A percentile compares a stretch with the other conserved stretches of the same genome.
Conservation (phyloP, 1,140 invertebrate genomes). For the Drosophila tropicalis region DNA sequence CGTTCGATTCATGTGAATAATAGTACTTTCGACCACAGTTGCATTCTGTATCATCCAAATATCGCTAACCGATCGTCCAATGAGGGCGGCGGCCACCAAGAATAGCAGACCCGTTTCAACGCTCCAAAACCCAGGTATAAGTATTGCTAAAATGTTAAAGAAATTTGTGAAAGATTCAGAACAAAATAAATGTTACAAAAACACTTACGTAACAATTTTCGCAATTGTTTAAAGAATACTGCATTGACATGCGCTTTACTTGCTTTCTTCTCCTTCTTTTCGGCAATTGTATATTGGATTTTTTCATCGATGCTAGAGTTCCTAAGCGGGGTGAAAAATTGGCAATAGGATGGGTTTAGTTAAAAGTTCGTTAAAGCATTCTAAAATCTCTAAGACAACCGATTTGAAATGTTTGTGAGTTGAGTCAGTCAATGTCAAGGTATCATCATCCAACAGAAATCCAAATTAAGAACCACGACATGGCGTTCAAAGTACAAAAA, state of each 20-base stretch:
- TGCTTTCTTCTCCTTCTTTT: slow-evolving; percentile 87
- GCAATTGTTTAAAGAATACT: slow-evolving; percentile 92
- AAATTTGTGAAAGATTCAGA: too few species aligned
- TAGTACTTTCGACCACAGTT: slow-evolving; percentile 97
- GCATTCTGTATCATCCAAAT: slow-evolving; percentile 98
- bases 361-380: too few species aligned
- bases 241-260: slow-evolving; percentile 94
- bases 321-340: slow-evolving; percentile 36
- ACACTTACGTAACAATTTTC: slow-evolving; percentile 86
- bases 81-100: slow-evolving; percentile 91
- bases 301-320: slow-evolving; percentile 85
- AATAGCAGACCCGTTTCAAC: slow-evolving; percentile 91
- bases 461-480: neutral
- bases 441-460: too few species aligned
- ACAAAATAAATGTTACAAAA: neutral
- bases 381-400: too few species aligned
- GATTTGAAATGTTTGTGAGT: too few species aligned
- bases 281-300: slow-evolving; percentile 90
- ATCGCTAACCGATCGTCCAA: slow-evolving; percentile 96
- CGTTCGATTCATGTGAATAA: slow-evolving; percentile 92
- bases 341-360: neutral
- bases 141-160: slow-evolving; percentile 85
- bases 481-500: slow-evolving; percentile 20
- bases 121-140: slow-evolving; percentile 91
- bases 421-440: too few species aligned